Percentiles rank a stretch among this genome's conserved stretches.
These are phyloP conservation scores for Miniopterus natalensis DNA, from an alignment of 2,113 vertebrate species.

Conservation along the genomic window DNA sequence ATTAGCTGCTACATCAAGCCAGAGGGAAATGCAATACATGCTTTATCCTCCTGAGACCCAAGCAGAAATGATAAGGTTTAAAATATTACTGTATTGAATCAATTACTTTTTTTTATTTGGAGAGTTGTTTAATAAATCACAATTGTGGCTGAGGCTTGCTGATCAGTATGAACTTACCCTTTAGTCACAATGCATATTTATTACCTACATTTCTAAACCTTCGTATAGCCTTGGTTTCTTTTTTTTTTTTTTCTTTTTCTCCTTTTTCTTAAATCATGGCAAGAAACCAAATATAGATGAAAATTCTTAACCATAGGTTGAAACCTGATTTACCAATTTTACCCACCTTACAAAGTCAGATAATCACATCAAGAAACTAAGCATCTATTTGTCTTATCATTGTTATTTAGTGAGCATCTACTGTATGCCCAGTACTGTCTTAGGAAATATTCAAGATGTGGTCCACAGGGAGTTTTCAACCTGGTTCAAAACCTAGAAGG, in stretches of 20 bases:
- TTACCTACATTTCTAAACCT: constrained; percentile 50
- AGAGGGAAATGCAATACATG: background rate
- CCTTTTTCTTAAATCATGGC: background rate
- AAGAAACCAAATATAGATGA: constrained; percentile 42
- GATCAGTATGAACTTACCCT: background rate
- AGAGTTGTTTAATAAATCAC: constrained; percentile 14
- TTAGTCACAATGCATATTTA: background rate
- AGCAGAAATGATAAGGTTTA: background rate
- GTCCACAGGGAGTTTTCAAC: background rate
- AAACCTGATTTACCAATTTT: constrained; percentile 31
- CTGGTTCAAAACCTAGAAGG: background rate
- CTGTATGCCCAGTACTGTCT: background rate
- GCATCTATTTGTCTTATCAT: background rate
- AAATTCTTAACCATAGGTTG: constrained; percentile 45
- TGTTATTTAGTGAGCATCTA: constrained; percentile 46
- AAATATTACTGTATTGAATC: background rate
- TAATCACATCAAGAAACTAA: constrained; percentile 14
- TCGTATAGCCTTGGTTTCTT: background rate
- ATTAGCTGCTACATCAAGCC: background rate
- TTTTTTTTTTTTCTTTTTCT: background rate
- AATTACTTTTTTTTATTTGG: background rate
- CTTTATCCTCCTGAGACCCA: background rate
- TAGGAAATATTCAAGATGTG: background rate
- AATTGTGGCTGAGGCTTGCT: background rate
- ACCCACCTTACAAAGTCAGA: background rate